Conservation (phyloP, 30 jellyfish, hydroid and myxozoan species). For the Hydra vulgaris region DNA sequence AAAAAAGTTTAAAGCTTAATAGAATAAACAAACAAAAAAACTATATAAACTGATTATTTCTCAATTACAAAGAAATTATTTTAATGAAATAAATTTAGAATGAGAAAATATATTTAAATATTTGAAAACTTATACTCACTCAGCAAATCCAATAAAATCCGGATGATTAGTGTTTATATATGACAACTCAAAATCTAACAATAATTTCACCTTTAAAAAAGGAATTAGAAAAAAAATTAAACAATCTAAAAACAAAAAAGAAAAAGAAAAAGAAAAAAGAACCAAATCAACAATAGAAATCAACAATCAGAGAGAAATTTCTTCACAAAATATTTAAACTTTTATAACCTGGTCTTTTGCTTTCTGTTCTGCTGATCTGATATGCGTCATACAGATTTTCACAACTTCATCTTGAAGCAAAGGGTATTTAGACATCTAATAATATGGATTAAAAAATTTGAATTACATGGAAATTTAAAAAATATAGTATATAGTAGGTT, state of each 20-base stretch:
- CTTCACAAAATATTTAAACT: not conserved
- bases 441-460: no score
- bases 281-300: not conserved
- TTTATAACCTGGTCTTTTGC: conserved; percentile 74
- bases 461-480: no score
- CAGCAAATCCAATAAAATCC: conserved; percentile 89
- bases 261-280: not conserved
- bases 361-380: conserved; percentile 57
- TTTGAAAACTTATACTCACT: conserved; percentile 38
- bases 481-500: no score
- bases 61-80: no score
- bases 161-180: conserved; percentile 92
- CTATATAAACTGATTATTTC: no score
- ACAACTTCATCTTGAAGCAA: conserved; percentile 74
- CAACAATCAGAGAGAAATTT: not conserved
- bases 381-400: conserved; percentile 59
- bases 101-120: no score
- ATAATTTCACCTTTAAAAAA: conserved; percentile 46
- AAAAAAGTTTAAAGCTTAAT: no score
- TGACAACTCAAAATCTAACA: conserved; percentile 60
- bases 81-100: no score
- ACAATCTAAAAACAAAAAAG: not conserved
- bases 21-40: no score
- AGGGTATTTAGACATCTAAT: conserved; percentile 81
- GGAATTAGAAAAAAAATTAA: not conserved